These are phyloP conservation scores for Mastomys natalensis DNA, from an alignment of 2,113 vertebrate genomes.

Conservation along the genomic window DNA sequence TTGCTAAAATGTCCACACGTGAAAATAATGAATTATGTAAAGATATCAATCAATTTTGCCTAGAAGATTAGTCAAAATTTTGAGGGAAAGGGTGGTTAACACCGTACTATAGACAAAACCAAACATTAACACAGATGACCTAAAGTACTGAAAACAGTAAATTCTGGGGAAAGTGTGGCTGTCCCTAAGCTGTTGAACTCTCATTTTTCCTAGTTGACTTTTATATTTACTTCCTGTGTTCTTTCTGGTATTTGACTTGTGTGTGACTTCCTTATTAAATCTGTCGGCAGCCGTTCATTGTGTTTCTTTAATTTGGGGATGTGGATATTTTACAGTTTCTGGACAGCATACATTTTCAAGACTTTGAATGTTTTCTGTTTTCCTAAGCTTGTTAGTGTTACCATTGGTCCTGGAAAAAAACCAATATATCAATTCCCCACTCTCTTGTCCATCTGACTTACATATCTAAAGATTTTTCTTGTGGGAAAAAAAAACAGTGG, in stretches of 20 bases:
- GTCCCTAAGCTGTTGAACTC: not conserved
- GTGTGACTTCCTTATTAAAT: not conserved
- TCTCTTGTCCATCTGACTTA: not conserved
- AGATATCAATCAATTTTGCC: not conserved
- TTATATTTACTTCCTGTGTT: not conserved
- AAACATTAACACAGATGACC: not conserved
- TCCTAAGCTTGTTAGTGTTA: not conserved
- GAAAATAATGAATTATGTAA: not conserved
- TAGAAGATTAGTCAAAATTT: constrained; percentile 1
- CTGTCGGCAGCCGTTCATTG: not conserved
- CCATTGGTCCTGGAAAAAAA: not conserved
- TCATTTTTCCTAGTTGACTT: not conserved
- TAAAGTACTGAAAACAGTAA: not conserved
- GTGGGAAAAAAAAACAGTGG: not conserved
- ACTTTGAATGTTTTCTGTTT: not conserved
- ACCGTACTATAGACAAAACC: not conserved
- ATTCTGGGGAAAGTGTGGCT: not conserved
- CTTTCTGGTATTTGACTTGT: not conserved
- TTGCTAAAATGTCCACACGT: not conserved
- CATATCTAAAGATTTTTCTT: not conserved
- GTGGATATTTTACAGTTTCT: not conserved
- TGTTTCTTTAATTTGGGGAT: not conserved
- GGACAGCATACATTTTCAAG: not conserved
- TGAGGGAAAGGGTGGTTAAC: not conserved
- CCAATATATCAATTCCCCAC: not conserved